Base-by-base conservation (phyloP, 1,140 invertebrate species). In the Camponotus vicinus region DNA sequence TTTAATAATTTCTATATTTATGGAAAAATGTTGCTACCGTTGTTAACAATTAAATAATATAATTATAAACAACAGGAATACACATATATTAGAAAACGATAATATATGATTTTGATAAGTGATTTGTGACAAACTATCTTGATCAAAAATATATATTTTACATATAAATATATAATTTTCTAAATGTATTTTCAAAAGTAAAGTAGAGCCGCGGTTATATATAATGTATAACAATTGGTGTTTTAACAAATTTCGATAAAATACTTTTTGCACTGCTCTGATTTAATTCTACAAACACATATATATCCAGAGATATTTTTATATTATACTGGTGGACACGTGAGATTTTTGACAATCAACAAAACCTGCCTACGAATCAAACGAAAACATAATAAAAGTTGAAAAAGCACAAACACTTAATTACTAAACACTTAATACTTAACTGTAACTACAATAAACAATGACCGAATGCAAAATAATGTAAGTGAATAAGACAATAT, bases 331-430 rank as follows among this genome's bases (percentile, higher is more conserved):
- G 52, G 70, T 86, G 67, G 7, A 52, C 18, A 21, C 13, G 37
- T 40, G 45, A 69, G 27, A 80, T 86, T 80, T 80, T 86, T 80
- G 77, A 79, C 76, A 55, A 45, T 86, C 83, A 78, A 85, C 61
- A 55, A 15, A 61, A 85, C 9, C 49, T 71, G 42, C n/a, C 52
- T 21, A 55, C 18, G 7, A 52, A 76, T 40, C 18, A 40, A 66
- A 76, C 37, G 32, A 86, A 86, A 83, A 83, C 55, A 83, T 27
- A 40, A 82, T 73, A 82, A 73, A 73, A 61, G 11, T 4, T 15
- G 4, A 82, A 82, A 63, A 32, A 11, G 2, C 27, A 0, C 79
- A 82, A 82, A 82, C 67, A 82, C 52, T 27, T 27, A 27, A 27
- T 27, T 27, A 27, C 27, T 27, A 27, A 27, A 27, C 27, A 27